These are phyloP conservation scores for Serinus canaria DNA, from an alignment of 2,113 vertebrate species.

Conservation along the genomic window DNA sequence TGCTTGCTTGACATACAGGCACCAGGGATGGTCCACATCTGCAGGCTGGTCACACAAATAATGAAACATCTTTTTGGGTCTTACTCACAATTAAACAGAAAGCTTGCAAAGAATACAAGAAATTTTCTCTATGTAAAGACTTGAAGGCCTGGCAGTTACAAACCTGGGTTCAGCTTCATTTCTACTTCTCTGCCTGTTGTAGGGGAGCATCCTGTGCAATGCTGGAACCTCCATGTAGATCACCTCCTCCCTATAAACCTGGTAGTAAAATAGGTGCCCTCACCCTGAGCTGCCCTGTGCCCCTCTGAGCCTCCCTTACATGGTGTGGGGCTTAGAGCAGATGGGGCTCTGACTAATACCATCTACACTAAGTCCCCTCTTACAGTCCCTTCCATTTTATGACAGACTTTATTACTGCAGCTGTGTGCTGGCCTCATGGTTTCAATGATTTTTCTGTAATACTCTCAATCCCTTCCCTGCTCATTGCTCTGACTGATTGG, in stretches of 20 bases:
- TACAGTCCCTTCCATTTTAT: neutral
- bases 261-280: neutral
- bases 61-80: neutral
- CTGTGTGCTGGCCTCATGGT: slow-evolving; percentile 31
- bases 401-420: slow-evolving; percentile 52
- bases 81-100: neutral
- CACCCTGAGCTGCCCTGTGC: neutral
- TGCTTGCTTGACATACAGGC: neutral
- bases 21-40: neutral
- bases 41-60: neutral
- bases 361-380: neutral
- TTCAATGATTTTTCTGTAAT: slow-evolving; percentile 60
- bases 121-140: neutral
- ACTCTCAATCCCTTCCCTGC: slow-evolving; percentile 20
- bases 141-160: neutral
- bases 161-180: neutral
- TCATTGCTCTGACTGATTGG: slow-evolving; percentile 46
- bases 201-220: neutral
- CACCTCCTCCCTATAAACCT: neutral
- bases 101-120: neutral
- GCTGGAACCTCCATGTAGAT: neutral
- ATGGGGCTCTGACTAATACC: slow-evolving; percentile 26
- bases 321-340: neutral
- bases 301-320: neutral
- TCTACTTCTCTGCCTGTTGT: neutral